phyloP scores from a whole-genome alignment of 2,113 vertebrate genomes.

The Phalacrocorax pelagicus region DNA sequence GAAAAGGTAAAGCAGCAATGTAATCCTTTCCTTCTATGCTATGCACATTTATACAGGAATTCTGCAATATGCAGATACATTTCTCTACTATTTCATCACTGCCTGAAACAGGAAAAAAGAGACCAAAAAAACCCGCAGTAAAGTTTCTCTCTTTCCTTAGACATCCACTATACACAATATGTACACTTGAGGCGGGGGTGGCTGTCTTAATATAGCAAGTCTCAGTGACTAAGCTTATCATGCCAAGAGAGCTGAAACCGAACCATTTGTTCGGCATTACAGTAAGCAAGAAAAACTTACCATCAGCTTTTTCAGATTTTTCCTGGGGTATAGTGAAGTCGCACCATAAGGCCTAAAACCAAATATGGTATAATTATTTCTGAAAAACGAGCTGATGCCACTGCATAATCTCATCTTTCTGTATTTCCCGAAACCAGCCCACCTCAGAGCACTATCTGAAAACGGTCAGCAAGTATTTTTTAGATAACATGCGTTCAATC shows the following conservation, averaged over 20 bases:
- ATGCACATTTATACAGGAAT: constrained; percentile 92
- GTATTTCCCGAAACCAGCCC: fast-evolving
- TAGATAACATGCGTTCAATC: background rate
- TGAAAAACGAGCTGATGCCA: background rate
- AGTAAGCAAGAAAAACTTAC: constrained; percentile 71
- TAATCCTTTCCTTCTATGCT: constrained; percentile 94
- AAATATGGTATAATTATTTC: background rate
- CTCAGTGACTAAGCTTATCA: background rate
- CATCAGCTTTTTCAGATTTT: constrained; percentile 75
- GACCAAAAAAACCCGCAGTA: background rate
- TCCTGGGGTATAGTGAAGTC: constrained; percentile 87
- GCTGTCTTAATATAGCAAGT: background rate
- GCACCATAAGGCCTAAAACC: constrained; percentile 92
- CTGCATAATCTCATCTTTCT: fast-evolving
- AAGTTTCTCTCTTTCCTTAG: background rate
- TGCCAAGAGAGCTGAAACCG: background rate
- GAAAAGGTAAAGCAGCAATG: constrained; percentile 93
- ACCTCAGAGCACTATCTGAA: no score
- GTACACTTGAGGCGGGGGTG: background rate
- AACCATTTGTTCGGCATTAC: background rate
- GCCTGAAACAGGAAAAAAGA: background rate
- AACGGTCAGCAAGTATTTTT: fast-evolving
- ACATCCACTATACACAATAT: background rate
- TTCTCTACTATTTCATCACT: constrained; percentile 73
- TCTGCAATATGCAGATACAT: constrained; percentile 93